phyloP scores from a whole-genome alignment of 2,888 invertebrate species.

The Microchrysa polita region DNA sequence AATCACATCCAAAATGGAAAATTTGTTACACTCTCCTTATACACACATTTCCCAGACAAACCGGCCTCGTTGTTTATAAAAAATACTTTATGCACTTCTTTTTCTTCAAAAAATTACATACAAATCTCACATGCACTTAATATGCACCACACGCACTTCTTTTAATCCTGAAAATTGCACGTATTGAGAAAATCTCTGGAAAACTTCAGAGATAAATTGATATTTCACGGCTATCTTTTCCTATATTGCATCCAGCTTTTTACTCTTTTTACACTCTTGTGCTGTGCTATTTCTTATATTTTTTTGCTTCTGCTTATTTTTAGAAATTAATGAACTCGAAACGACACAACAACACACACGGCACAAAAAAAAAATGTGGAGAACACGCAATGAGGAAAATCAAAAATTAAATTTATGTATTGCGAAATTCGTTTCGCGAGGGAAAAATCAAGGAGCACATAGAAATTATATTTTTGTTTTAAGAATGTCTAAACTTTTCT shows the following conservation, averaged over 20 bases:
- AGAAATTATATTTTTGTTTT: not conserved
- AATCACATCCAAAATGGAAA: slow-evolving; percentile 22
- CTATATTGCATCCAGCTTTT: slow-evolving; percentile 44
- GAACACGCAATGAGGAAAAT: not conserved
- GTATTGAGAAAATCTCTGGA: not conserved
- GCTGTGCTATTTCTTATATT: no score
- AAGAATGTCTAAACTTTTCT: not conserved
- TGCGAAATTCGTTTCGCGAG: not conserved
- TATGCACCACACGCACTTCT: not conserved
- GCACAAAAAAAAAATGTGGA: slow-evolving; percentile 15
- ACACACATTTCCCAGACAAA: not conserved
- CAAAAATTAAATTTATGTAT: no score
- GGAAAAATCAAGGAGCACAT: not conserved
- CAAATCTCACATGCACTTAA: no score
- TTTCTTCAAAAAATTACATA: no score
- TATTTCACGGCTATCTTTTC: slow-evolving; percentile 14
- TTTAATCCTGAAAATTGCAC: not conserved
- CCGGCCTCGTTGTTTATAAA: no score
- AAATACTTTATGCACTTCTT: no score
- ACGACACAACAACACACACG: no score
- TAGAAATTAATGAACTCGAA: slow-evolving; percentile 48
- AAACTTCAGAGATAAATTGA: slow-evolving; percentile 5
- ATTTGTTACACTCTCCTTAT: slow-evolving; percentile 15
- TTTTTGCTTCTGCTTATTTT: slow-evolving; percentile 43
- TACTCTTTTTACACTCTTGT: slow-evolving; percentile 18